A percentile compares a stretch with the other conserved stretches of the same genome.
These are phyloP conservation scores for Heliornis fulica DNA, from an alignment of 2,113 vertebrate genomes.

Conservation along the genomic window DNA sequence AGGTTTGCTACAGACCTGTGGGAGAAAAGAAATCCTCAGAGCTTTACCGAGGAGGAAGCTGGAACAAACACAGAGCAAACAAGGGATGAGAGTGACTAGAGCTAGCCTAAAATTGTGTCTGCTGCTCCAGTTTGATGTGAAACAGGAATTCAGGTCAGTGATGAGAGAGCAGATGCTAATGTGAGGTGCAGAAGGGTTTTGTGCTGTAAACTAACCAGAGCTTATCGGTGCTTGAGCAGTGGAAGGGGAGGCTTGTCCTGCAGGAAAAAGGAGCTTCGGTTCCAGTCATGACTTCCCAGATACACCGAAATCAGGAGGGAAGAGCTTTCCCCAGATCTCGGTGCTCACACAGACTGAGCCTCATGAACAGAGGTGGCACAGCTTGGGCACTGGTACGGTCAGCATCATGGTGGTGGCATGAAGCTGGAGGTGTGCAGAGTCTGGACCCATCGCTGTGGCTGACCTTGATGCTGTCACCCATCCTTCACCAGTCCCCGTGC, in stretches of 20 bases:
- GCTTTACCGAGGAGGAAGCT: background rate
- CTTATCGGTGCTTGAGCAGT: background rate
- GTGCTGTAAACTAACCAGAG: background rate
- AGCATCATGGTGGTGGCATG: accelerated
- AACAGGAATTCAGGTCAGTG: background rate
- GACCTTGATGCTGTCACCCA: accelerated
- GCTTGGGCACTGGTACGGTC: background rate
- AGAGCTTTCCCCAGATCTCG: background rate
- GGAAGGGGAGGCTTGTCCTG: background rate
- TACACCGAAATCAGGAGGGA: background rate
- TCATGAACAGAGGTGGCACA: background rate
- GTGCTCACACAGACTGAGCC: accelerated
- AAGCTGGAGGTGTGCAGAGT: accelerated
- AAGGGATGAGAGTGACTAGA: background rate
- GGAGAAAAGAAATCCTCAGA: background rate
- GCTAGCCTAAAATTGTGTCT: background rate
- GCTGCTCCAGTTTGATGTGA: background rate
- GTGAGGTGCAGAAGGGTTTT: background rate
- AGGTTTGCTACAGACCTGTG: background rate
- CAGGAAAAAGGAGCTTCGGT: background rate
- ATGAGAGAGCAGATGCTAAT: background rate
- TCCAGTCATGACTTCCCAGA: background rate
- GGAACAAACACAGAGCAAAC: background rate
- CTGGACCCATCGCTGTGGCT: background rate
- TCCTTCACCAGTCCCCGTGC: background rate